Percentiles rank a stretch among this genome's conserved stretches.
These are phyloP conservation scores for Euthynnus affinis DNA, from an alignment of 2,797 vertebrate species.

Conservation along the genomic window DNA sequence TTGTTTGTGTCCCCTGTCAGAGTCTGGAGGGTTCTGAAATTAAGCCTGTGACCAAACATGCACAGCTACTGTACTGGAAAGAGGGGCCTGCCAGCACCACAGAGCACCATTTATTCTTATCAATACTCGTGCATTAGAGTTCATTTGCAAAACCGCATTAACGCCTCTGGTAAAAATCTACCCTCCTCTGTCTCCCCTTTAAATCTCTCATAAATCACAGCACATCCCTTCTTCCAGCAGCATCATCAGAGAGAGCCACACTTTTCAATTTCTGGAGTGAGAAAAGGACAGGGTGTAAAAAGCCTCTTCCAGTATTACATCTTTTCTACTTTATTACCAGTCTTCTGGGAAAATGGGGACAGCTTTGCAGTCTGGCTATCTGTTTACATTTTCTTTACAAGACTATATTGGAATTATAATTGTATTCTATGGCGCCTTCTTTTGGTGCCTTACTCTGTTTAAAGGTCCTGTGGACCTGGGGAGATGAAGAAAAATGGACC, in stretches of 20 bases:
- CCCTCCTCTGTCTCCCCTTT: constrained; percentile 43
- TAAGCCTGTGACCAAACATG: constrained; percentile 65
- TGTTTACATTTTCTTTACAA: constrained; percentile 87
- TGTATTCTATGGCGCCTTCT: constrained; percentile 84
- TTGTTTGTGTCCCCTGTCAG: constrained; percentile 68
- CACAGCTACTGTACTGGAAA: constrained; percentile 49
- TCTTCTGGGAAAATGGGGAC: constrained; percentile 81
- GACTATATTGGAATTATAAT: constrained; percentile 88
- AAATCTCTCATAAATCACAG: constrained; percentile 73
- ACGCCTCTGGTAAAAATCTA: constrained; percentile 60
- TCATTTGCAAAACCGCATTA: constrained; percentile 79
- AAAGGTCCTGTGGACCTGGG: constrained; percentile 85
- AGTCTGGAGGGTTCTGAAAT: constrained; percentile 64
- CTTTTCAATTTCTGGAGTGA: constrained; percentile 81
- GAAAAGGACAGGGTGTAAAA: constrained; percentile 81
- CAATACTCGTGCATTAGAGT: constrained; percentile 73
- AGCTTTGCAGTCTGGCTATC: constrained; percentile 80
- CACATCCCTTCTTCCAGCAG: constrained; percentile 52
- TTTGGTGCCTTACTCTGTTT: constrained; percentile 84
- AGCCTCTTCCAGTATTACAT: constrained; percentile 84
- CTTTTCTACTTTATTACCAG: constrained; percentile 88
- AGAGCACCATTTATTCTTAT: constrained; percentile 66
- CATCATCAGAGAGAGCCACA: constrained; percentile 64
- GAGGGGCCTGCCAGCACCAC: constrained; percentile 33
- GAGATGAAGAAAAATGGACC: constrained; percentile 90